Conservation (phyloP, 2,797 vertebrate species). For the Crax fasciolata region DNA sequence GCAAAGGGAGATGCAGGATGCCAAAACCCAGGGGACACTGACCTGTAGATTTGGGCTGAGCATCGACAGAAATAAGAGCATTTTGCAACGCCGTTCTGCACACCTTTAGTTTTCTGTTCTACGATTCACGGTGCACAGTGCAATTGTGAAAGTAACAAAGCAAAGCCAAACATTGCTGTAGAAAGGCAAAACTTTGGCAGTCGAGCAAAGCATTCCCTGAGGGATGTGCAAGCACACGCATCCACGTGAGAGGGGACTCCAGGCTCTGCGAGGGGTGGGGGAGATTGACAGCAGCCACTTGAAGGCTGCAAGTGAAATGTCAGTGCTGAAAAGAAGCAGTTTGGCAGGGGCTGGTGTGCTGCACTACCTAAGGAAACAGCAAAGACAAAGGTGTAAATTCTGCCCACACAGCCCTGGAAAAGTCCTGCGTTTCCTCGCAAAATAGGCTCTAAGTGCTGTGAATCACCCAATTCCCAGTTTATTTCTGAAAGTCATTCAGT, state of each 20-base stretch:
- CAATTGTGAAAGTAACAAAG: not conserved
- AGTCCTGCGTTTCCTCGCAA: not conserved
- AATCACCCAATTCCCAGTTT: conserved; percentile 55
- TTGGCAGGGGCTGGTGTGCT: not conserved
- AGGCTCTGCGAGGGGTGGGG: accelerated
- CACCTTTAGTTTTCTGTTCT: not conserved
- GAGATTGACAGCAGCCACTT: not conserved
- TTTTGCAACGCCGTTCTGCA: accelerated
- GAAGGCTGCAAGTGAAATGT: not conserved
- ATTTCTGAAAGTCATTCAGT: conserved; percentile 58
- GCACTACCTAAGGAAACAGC: not conserved
- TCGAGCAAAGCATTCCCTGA: accelerated
- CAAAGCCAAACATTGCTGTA: not conserved
- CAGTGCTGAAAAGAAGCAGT: not conserved
- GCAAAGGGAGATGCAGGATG: not conserved
- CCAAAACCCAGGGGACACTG: not conserved
- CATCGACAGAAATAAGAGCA: not conserved
- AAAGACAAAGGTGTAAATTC: conserved; percentile 14
- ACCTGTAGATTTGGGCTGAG: not conserved
- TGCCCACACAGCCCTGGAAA: not conserved
- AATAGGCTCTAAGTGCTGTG: not conserved
- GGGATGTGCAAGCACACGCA: accelerated
- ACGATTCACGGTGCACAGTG: accelerated
- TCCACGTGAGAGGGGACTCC: accelerated
- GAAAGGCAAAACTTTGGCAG: not conserved